Evolutionary conservation across 2,888 invertebrate genomes (phyloP).

Genomic region (Cheilosia pagana): DNA sequence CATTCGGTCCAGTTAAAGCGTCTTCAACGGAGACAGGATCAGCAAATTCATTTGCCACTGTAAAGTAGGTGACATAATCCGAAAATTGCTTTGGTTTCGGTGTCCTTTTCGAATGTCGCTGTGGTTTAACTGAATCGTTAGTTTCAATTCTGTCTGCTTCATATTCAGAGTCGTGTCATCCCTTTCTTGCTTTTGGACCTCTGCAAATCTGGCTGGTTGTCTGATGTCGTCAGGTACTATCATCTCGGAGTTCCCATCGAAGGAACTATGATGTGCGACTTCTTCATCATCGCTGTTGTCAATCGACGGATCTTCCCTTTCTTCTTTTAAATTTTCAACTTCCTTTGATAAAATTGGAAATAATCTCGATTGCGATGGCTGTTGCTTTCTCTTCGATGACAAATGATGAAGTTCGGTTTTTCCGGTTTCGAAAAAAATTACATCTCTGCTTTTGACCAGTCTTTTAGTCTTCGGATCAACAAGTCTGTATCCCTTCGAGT

Average conservation of each 20-base stretch:
- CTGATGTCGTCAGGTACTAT: neutral
- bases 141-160: too few species aligned
- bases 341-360: constrained; percentile 5
- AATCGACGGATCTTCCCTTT: neutral
- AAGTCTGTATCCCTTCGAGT: constrained; percentile 16
- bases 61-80: constrained; percentile 13
- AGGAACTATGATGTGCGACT: too few species aligned
- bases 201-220: too few species aligned
- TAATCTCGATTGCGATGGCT: neutral
- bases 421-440: constrained; percentile 12
- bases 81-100: too few species aligned
- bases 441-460: constrained; percentile 16
- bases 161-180: too few species aligned
- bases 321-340: neutral
- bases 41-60: constrained; percentile 18
- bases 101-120: too few species aligned
- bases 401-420: constrained; percentile 8
- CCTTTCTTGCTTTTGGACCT: too few species aligned
- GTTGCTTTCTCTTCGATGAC: neutral
- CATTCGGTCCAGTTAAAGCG: constrained; percentile 23
- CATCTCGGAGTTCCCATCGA: constrained; percentile 9
- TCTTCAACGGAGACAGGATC: constrained; percentile 28
- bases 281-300: constrained; percentile 1
- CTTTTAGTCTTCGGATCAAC: constrained; percentile 16
- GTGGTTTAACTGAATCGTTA: too few species aligned